Base-by-base conservation (phyloP, 2,888 invertebrate genomes). In the Pollenia labialis region DNA sequence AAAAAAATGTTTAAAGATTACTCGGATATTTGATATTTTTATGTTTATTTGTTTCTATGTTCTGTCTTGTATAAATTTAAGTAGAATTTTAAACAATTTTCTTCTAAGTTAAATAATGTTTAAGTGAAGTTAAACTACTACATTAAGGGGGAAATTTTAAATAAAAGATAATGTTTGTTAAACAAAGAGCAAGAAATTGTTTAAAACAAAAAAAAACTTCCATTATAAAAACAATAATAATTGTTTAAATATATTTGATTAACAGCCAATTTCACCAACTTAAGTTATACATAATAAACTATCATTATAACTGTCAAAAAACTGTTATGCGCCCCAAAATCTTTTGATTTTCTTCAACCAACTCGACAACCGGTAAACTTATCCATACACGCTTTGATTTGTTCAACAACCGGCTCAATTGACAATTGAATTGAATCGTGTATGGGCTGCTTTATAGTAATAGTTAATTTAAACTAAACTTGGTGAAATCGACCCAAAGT, bases 31-130 rank as follows among this genome's bases (percentile, higher is more conserved):
- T 68, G 40, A 46, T 69, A 68, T 80, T 52, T 60, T 23, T 62
- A 8, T 42, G 40, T 68, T 42, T 62, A 2, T 16, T 81, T 75
- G 50, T 79, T 81, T 86, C 62, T 81, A 44, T 77, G 23, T 72
- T 75, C 18, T 50, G 18, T 69, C 69, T 32, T 56, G 76, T 62
- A 7, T 83, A 79, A 72, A 64, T 83, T 75, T 86, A 82, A 82
- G 82, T 85, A 81, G 69, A 81, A 48, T 56, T 75, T 75, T 75
- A 42, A 50, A 77, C n/a, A 77, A 50, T 66, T 46, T 66, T 69
- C n/a, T 76, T 80, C 60, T 76, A 86, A 77, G 64, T 69, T 72
- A 12, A 66, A 66, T 85, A 75, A 58, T 54, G 11, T 52, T 71
- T 83, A 86, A 81, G 83, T 56, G 56, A 80, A 64, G 76, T 71